Conservation (phyloP, 2,888 invertebrate genomes). For the Drosophila meridionalis region DNA sequence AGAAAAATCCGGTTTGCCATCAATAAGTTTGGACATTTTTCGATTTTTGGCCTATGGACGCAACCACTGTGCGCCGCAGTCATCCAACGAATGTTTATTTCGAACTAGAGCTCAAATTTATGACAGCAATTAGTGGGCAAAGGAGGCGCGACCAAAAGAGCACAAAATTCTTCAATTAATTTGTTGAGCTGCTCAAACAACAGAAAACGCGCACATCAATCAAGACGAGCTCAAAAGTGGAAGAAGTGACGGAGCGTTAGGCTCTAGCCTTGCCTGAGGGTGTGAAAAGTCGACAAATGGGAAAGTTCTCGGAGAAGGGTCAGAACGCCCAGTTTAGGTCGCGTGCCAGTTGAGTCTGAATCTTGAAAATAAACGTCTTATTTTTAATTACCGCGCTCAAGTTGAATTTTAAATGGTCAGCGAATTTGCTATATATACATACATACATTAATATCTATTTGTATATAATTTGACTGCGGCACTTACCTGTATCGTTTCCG, state of each 20-base stretch:
- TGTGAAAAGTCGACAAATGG: constrained; percentile 51
- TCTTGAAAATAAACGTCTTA: constrained; percentile 74
- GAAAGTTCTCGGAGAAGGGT: not conserved
- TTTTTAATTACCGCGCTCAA: constrained; percentile 77
- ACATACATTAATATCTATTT: not conserved
- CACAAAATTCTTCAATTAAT: constrained; percentile 69
- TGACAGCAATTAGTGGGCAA: constrained; percentile 70
- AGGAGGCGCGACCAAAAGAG: constrained; percentile 39
- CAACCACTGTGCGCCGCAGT: not conserved
- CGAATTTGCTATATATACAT: not conserved
- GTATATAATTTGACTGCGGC: not conserved
- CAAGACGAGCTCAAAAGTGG: constrained; percentile 47
- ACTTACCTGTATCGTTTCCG: constrained; percentile 85
- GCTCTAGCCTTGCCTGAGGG: constrained; percentile 25
- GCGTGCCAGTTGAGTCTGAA: constrained; percentile 63
- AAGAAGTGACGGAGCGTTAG: constrained; percentile 9
- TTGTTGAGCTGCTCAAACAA: constrained; percentile 64
- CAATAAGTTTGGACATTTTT: too few species aligned
- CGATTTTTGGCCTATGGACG: too few species aligned
- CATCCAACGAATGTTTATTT: constrained; percentile 35
- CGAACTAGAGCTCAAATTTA: constrained; percentile 61
- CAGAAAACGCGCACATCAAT: constrained; percentile 68
- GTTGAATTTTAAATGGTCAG: constrained; percentile 58
- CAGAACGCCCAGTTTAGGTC: constrained; percentile 49
- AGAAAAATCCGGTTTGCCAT: too few species aligned